These are phyloP conservation scores for Gulo gulo DNA, from an alignment of 2,113 vertebrate genomes.

Conservation along the genomic window DNA sequence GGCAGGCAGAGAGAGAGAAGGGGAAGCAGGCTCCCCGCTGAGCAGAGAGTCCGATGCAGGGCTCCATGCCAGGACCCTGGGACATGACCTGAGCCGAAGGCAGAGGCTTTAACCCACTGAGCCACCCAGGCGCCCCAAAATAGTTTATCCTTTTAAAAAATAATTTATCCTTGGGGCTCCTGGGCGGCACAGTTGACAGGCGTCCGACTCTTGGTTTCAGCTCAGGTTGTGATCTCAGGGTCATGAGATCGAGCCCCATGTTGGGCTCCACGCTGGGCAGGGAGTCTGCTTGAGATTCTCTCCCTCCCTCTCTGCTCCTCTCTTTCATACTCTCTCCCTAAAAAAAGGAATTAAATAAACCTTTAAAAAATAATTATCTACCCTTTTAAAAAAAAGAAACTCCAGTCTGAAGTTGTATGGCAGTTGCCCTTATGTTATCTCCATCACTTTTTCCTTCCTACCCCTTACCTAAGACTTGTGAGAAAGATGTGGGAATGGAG, in stretches of 20 bases:
- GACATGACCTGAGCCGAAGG: no score
- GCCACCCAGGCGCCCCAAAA: no score
- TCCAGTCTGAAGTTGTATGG: background rate
- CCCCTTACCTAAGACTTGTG: background rate
- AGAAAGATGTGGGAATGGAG: background rate
- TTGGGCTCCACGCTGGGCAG: fast-evolving
- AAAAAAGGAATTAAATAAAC: background rate
- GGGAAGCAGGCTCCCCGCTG: no score
- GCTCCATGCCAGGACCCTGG: no score
- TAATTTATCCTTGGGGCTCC: background rate
- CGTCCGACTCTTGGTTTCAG: background rate
- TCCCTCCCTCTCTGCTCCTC: background rate
- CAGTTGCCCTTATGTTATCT: background rate
- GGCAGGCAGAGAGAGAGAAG: no score
- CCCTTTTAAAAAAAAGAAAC: background rate
- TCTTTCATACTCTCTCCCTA: background rate
- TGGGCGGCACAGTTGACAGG: background rate
- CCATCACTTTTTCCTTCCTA: background rate
- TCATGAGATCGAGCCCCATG: background rate
- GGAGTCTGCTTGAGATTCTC: background rate
- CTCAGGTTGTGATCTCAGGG: background rate
- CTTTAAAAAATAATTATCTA: background rate
- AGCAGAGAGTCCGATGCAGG: no score
- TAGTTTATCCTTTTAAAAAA: background rate
- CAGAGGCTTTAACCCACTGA: no score